Evolutionary conservation across 2,113 vertebrate species (phyloP).

Genomic region (Rhinolophus sinicus): DNA sequence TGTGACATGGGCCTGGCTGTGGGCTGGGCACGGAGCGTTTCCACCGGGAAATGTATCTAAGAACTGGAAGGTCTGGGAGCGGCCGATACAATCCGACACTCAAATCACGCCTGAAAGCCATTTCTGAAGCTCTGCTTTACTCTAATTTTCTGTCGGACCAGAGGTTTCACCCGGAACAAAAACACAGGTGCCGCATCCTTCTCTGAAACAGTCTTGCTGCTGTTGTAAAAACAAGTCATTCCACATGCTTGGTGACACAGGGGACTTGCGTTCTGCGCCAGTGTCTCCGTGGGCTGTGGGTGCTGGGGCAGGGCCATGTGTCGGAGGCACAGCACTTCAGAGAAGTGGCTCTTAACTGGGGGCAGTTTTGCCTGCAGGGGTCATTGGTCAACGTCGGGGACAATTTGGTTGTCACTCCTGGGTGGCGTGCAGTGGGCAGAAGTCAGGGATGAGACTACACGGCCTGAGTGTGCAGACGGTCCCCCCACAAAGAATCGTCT

Average conservation of each 20-base stretch:
- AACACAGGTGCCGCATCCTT: background rate
- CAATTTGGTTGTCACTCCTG: background rate
- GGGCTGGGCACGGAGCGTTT: background rate
- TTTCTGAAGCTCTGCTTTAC: too few species aligned
- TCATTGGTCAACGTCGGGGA: background rate
- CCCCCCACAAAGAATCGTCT: background rate
- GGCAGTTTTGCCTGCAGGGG: background rate
- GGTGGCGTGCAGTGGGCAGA: background rate
- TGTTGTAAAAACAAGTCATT: background rate
- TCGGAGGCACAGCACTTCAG: background rate
- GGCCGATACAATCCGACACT: background rate
- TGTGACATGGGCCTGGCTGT: too few species aligned
- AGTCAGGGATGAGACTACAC: background rate
- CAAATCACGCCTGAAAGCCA: too few species aligned
- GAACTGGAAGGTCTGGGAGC: background rate
- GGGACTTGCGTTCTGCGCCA: background rate
- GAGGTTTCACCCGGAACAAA: too few species aligned
- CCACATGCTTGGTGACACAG: background rate
- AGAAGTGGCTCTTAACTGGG: background rate
- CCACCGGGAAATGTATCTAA: background rate
- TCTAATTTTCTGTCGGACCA: too few species aligned
- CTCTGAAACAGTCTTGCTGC: background rate
- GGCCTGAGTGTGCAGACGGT: background rate
- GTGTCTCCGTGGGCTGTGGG: too few species aligned
- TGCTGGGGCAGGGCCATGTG: too few species aligned